Percentiles rank a stretch among this genome's conserved stretches.
Conservation (phyloP, 1,140 invertebrate genomes). For the Penaeus indicus region DNA sequence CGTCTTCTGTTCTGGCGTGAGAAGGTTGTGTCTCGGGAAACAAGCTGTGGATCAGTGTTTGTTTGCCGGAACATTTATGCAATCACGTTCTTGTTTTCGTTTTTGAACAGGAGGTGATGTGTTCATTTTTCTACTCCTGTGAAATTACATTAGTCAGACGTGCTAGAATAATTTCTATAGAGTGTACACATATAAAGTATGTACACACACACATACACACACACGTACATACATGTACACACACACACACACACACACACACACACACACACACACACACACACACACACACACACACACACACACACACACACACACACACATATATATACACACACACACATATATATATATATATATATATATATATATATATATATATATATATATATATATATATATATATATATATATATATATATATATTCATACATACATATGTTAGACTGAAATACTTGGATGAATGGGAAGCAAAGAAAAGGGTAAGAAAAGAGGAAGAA, state of each 20-base stretch:
- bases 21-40: no score
- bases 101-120: no score
- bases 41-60: no score
- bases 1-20: no score
- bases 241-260: not conserved
- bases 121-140: no score
- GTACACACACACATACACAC: not conserved
- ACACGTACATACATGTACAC: not conserved
- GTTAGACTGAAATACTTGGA: no score
- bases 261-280: not conserved
- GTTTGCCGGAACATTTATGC: no score
- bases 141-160: no score
- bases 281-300: no score
- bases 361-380: conserved; percentile 2
- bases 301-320: conserved; percentile 25
- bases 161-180: not conserved
- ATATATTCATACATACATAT: not conserved
- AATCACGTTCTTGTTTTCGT: no score
- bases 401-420: conserved; percentile 6
- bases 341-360: conserved; percentile 10
- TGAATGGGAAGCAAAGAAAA: no score
- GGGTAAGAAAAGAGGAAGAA: not conserved
- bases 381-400: not conserved
- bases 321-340: conserved; percentile 16
- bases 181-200: not conserved